Conservation (phyloP, 2,888 invertebrate genomes). For the Drosophila mimica region DNA sequence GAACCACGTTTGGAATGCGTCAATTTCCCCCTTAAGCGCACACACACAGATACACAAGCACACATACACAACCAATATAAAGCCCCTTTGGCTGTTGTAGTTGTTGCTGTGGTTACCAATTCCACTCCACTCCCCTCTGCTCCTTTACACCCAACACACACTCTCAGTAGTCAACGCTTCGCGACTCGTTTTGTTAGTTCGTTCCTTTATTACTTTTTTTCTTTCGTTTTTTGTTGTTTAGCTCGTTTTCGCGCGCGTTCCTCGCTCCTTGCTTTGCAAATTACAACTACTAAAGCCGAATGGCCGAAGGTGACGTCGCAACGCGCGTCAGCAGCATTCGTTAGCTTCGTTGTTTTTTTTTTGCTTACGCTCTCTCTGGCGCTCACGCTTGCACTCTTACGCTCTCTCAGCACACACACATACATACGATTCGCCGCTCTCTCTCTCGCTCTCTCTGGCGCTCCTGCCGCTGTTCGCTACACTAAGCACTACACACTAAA, state of each 20-base stretch:
- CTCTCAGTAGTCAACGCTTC: constrained; percentile 22
- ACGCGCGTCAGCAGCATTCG: constrained; percentile 52
- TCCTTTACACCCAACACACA: constrained; percentile 18
- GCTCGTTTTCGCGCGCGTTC: constrained; percentile 73
- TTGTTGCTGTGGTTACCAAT: constrained; percentile 58
- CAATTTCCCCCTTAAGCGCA: constrained; percentile 56
- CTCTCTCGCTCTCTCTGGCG: constrained; percentile 24
- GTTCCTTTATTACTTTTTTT: constrained; percentile 35
- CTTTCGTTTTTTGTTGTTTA: constrained; percentile 49
- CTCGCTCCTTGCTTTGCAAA: constrained; percentile 78
- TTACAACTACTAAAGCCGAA: constrained; percentile 77
- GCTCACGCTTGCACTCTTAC: constrained; percentile 21
- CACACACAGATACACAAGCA: constrained; percentile 8
- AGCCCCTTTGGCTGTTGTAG: constrained; percentile 24
- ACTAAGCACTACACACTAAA: constrained; percentile 39
- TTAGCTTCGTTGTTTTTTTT: constrained; percentile 31
- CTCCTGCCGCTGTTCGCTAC: constrained; percentile 27
- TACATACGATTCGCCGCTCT: constrained; percentile 1
- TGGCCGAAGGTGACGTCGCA: constrained; percentile 64
- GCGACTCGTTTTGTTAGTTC: constrained; percentile 40
- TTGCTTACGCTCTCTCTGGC: constrained; percentile 24
- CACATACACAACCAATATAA: constrained; percentile 6
- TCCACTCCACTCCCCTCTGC: constrained; percentile 21
- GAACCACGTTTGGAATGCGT: constrained; percentile 71
- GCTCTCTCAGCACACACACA: background rate